Percentiles rank a stretch among this genome's conserved stretches.
These are phyloP conservation scores for Phycodurus eques DNA, from an alignment of 2,113 vertebrate genomes.

Conservation along the genomic window DNA sequence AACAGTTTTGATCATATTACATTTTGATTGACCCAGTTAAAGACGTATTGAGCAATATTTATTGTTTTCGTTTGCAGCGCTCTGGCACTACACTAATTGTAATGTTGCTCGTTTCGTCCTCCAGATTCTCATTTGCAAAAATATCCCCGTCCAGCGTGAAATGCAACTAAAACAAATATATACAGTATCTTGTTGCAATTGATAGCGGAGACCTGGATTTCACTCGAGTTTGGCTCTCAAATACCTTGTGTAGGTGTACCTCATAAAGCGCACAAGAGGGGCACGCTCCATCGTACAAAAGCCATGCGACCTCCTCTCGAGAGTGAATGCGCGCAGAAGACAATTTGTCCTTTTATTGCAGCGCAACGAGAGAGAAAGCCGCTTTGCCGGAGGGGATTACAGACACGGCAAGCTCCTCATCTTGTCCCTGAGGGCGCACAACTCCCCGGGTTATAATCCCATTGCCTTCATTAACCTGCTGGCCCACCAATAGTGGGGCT, in stretches of 20 bases:
- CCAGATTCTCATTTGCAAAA: not conserved
- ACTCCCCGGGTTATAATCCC: conserved; percentile 69
- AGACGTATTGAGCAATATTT: not conserved
- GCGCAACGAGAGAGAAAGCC: conserved; percentile 8
- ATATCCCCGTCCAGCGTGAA: not conserved
- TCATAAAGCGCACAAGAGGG: not conserved
- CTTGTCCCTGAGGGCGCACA: conserved; percentile 49
- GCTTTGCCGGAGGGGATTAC: conserved; percentile 51
- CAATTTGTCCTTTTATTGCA: conserved; percentile 45
- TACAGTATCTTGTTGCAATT: not conserved
- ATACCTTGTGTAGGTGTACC: not conserved
- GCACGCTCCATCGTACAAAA: not conserved
- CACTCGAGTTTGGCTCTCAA: not conserved
- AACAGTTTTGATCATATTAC: too few species aligned
- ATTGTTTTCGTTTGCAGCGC: not conserved
- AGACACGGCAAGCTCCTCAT: conserved; percentile 49
- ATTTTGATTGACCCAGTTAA: too few species aligned
- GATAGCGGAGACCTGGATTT: not conserved
- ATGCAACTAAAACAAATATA: not conserved
- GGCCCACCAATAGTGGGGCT: conserved; percentile 42
- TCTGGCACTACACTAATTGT: not conserved
- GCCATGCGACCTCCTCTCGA: conserved; percentile 1
- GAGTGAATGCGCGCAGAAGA: conserved; percentile 20
- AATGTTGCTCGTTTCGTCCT: not conserved
- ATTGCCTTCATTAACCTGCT: conserved; percentile 74